Conservation (phyloP, 1,140 invertebrate species). For the Laodelphax striatellus region DNA sequence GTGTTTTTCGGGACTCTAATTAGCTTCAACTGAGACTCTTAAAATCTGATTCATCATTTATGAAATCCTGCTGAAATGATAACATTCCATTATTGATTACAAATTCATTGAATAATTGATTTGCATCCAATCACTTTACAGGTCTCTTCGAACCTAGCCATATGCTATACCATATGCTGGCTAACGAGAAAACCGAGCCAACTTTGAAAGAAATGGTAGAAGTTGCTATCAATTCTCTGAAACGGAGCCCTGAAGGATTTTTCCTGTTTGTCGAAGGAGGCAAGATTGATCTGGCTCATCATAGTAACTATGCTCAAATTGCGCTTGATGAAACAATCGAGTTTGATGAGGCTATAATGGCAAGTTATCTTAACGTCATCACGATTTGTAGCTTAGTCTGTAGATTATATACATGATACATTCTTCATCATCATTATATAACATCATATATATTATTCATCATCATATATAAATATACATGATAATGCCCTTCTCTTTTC, state of each 20-base stretch:
- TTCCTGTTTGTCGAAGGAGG: constrained; percentile 62
- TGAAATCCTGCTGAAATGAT: too few species aligned
- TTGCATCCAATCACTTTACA: constrained; percentile 2
- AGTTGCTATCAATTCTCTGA: constrained; percentile 62
- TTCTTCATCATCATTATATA: too few species aligned
- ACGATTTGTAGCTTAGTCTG: too few species aligned
- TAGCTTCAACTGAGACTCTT: too few species aligned
- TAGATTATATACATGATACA: too few species aligned
- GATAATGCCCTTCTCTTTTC: too few species aligned
- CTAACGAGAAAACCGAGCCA: constrained; percentile 38
- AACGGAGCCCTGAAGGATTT: constrained; percentile 53
- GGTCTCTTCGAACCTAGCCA: constrained; percentile 24
- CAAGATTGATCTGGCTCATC: constrained; percentile 62
- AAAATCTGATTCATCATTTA: too few species aligned
- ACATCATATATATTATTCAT: too few species aligned
- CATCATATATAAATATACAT: too few species aligned
- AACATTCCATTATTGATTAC: too few species aligned
- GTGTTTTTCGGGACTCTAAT: too few species aligned
- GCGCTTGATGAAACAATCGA: constrained; percentile 58
- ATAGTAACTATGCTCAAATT: constrained; percentile 43
- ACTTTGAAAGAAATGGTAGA: constrained; percentile 68
- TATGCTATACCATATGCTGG: constrained; percentile 34
- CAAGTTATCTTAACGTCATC: neutral
- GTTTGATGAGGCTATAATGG: constrained; percentile 28
- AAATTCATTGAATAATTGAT: too few species aligned